These are phyloP conservation scores for Dasysyrphus tricinctus DNA, from an alignment of 2,888 invertebrate genomes.

Conservation along the genomic window DNA sequence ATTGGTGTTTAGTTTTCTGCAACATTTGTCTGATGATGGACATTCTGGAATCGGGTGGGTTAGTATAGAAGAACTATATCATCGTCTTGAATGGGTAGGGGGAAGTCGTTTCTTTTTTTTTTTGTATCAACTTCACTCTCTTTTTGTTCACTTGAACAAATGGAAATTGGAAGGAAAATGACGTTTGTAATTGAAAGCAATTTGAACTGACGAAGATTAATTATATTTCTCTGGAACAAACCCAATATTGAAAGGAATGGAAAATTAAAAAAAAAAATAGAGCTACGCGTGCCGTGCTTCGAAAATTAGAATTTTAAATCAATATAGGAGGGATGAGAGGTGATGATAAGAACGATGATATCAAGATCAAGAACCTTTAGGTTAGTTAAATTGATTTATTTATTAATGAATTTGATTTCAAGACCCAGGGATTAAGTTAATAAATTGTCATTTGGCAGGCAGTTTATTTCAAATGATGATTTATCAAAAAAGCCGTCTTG, in stretches of 20 bases:
- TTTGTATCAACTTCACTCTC: neutral
- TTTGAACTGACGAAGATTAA: slow-evolving; percentile 73
- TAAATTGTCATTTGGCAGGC: neutral
- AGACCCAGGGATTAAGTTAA: neutral
- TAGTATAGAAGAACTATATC: neutral
- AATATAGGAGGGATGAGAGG: neutral
- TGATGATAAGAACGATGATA: slow-evolving; percentile 33
- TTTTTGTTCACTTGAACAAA: slow-evolving; percentile 53
- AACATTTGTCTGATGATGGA: slow-evolving; percentile 73
- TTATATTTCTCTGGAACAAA: slow-evolving; percentile 4
- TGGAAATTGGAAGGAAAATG: slow-evolving; percentile 68
- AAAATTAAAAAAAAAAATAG: slow-evolving; percentile 24
- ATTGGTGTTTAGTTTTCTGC: slow-evolving; percentile 66
- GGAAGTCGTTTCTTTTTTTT: neutral
- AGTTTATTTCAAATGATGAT: neutral
- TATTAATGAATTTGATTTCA: slow-evolving; percentile 43
- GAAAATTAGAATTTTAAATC: slow-evolving; percentile 66
- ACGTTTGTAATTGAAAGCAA: slow-evolving; percentile 75
- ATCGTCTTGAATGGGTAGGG: neutral
- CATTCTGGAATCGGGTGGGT: slow-evolving; percentile 23
- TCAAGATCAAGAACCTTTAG: slow-evolving; percentile 27
- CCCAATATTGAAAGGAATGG: slow-evolving; percentile 19
- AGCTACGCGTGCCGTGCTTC: slow-evolving; percentile 50
- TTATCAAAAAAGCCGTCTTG: neutral
- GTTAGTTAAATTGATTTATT: slow-evolving; percentile 63